Evolutionary conservation across 2,113 vertebrate genomes (phyloP).

Genomic region (cattle (Bos taurus)): ARS-UCD2.0 NC_037342.1:42089501-42090000

Average conservation of each 20-base stretch:
- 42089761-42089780: background rate
- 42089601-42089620: background rate
- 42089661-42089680: background rate
- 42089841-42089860: background rate
- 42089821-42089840: background rate
- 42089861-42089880: background rate
- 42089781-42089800: background rate
- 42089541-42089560: background rate
- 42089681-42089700: background rate
- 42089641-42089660: background rate
- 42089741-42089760: background rate
- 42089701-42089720: background rate
- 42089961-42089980: background rate
- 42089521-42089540: background rate
- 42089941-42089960: background rate
- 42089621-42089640: background rate
- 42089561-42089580: background rate
- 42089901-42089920: background rate
- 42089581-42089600: background rate
- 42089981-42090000: background rate
- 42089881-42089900: background rate
- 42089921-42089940: background rate
- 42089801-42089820: background rate
- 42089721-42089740: background rate
- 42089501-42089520: background rate